Conservation (phyloP, 2,113 vertebrate species). For the Xerus inauris region DNA sequence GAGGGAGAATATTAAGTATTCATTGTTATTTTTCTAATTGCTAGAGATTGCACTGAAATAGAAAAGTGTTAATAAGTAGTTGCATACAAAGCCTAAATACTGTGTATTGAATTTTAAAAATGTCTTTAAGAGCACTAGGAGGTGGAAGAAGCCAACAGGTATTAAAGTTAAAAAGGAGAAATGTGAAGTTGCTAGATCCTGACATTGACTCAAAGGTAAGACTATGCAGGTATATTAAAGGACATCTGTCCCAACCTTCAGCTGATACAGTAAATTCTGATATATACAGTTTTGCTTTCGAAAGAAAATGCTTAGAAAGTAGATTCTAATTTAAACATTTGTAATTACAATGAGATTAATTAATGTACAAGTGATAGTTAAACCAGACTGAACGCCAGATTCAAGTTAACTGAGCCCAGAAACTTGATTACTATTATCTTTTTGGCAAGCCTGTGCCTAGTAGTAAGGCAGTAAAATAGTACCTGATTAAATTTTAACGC, state of each 20-base stretch:
- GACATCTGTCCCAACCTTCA: neutral
- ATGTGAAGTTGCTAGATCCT: neutral
- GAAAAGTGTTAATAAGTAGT: neutral
- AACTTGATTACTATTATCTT: neutral
- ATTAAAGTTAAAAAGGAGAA: constrained; percentile 1
- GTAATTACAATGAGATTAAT: constrained; percentile 35
- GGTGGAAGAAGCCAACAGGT: neutral
- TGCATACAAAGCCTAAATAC: constrained; percentile 13
- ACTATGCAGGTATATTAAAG: neutral
- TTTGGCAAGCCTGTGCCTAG: neutral
- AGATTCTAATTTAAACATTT: neutral
- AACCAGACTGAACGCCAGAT: neutral
- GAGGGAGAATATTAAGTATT: constrained; percentile 4
- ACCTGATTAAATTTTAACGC: neutral
- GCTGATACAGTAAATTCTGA: neutral
- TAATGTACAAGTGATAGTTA: neutral
- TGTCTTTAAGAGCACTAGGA: neutral
- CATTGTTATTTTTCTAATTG: constrained; percentile 49
- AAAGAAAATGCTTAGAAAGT: constrained; percentile 22
- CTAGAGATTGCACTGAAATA: constrained; percentile 27
- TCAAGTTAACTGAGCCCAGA: neutral
- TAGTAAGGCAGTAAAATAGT: constrained; percentile 6
- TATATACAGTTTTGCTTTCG: neutral
- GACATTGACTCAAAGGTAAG: neutral
- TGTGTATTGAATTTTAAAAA: neutral